phyloP scores from a whole-genome alignment of 2,113 vertebrate genomes.

The Glaucidium brasilianum region DNA sequence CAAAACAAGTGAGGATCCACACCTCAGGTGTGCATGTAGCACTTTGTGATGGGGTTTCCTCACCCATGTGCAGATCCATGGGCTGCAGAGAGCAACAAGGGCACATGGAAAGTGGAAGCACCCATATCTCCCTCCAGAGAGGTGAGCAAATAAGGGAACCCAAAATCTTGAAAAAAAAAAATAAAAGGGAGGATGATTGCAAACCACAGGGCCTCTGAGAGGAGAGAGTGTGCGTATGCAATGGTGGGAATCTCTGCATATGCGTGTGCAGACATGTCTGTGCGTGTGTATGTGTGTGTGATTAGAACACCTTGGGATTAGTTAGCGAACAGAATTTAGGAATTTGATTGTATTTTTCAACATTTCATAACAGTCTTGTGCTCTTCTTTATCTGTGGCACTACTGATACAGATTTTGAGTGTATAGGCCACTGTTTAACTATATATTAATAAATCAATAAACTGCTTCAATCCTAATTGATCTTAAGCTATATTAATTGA shows the following conservation, averaged over 20 bases:
- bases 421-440: background rate
- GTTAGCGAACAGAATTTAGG: background rate
- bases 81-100: too few relatives aligned
- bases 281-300: background rate
- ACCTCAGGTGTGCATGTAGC: rapidly evolving
- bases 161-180: background rate
- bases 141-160: background rate
- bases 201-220: background rate
- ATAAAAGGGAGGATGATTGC: background rate
- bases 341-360: background rate
- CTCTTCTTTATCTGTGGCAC: background rate
- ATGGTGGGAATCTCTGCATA: background rate
- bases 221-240: background rate
- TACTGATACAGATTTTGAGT: background rate
- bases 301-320: background rate
- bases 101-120: background rate
- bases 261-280: rapidly evolving
- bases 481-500: background rate
- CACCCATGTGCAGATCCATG: background rate
- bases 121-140: background rate
- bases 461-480: background rate
- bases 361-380: background rate
- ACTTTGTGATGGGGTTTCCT: background rate
- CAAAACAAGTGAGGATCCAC: background rate
- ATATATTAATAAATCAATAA: background rate